phyloP scores from a whole-genome alignment of 1,140 invertebrate genomes.

The Coenobita brevimanus region DNA sequence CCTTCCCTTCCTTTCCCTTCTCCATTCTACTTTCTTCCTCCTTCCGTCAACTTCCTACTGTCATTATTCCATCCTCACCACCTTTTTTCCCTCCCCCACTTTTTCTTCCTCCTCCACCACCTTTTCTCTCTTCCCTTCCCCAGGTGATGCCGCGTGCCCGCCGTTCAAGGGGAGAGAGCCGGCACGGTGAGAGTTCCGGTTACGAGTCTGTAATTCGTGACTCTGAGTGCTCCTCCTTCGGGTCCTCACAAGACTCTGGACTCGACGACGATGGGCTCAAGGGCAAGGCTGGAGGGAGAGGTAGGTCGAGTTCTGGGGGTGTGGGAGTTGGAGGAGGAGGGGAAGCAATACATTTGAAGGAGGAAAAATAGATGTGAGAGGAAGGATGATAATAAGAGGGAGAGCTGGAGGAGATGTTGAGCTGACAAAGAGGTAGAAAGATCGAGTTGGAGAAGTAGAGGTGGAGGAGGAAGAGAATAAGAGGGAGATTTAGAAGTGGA shows the following conservation, averaged over 20 bases:
- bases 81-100: neutral
- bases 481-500: too few species aligned
- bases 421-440: too few species aligned
- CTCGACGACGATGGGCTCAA: slow-evolving; percentile 67
- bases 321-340: slow-evolving; percentile 61
- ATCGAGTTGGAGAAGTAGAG: too few species aligned
- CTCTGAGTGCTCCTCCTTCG: slow-evolving; percentile 80
- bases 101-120: neutral
- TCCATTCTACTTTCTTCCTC: neutral
- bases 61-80: neutral
- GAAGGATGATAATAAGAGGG: too few species aligned
- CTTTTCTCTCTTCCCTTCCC: neutral
- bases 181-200: slow-evolving; percentile 85
- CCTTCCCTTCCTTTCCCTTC: neutral
- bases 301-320: slow-evolving; percentile 46
- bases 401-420: too few species aligned
- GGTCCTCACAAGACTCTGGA: slow-evolving; percentile 85
- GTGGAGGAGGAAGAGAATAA: too few species aligned
- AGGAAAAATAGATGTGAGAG: too few species aligned
- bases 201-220: slow-evolving; percentile 92
- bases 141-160: slow-evolving; percentile 62
- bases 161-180: slow-evolving; percentile 66
- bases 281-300: slow-evolving; percentile 54
- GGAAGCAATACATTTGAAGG: too few species aligned
- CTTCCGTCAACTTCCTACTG: neutral